Conservation (phyloP, 2,113 vertebrate species). For the Corythornis vintsioides region DNA sequence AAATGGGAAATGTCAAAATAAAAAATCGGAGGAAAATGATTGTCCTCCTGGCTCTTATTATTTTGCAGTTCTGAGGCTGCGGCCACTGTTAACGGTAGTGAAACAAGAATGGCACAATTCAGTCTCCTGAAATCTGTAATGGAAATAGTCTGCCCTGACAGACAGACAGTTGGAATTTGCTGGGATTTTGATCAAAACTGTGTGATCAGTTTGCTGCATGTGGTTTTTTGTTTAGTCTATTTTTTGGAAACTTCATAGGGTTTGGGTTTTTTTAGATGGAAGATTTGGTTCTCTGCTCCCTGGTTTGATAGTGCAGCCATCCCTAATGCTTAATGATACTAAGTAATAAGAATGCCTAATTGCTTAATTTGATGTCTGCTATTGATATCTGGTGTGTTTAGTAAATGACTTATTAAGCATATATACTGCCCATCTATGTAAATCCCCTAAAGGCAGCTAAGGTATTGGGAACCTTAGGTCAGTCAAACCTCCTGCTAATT, state of each 20-base stretch:
- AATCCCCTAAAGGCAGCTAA: background rate
- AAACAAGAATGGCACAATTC: conserved; percentile 66
- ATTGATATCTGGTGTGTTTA: conserved; percentile 44
- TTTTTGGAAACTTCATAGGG: conserved; percentile 50
- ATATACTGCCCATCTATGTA: background rate
- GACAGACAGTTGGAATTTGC: conserved; percentile 20
- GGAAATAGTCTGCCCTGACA: conserved; percentile 51
- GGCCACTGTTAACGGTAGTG: conserved; percentile 43
- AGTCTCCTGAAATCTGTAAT: conserved; percentile 60
- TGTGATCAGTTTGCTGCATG: conserved; percentile 4
- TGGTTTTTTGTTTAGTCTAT: conserved; percentile 56
- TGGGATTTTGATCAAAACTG: conserved; percentile 53
- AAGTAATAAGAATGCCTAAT: conserved; percentile 68
- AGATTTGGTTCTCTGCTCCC: conserved; percentile 60
- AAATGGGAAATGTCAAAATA: conserved; percentile 80
- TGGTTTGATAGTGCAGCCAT: conserved; percentile 58
- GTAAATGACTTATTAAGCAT: conserved; percentile 8
- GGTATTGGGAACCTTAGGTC: background rate
- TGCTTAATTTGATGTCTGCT: conserved; percentile 58
- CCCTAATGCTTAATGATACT: conserved; percentile 58
- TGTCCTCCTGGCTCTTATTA: conserved; percentile 73
- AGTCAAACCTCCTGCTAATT: background rate
- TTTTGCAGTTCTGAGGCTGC: conserved; percentile 69
- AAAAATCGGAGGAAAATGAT: conserved; percentile 74
- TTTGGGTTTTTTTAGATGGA: conserved; percentile 27